phyloP scores from a whole-genome alignment of 1,140 invertebrate genomes.

The Drosophila pallidifrons region DNA sequence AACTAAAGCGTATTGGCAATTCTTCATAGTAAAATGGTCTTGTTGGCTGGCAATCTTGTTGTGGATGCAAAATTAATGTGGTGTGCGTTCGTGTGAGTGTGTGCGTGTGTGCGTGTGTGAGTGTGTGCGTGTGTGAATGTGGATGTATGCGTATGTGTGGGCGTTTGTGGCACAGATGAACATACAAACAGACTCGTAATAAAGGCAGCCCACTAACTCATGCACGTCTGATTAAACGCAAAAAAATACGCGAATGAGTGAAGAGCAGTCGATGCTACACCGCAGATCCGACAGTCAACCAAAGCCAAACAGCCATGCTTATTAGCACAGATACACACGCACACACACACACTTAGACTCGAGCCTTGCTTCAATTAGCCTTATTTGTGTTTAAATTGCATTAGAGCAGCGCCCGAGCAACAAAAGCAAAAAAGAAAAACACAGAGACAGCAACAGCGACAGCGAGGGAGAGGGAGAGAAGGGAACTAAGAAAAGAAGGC shows the following conservation, averaged over 20 bases:
- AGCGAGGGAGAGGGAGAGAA: background rate
- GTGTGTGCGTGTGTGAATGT: slow-evolving; percentile 1
- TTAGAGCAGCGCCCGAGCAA: slow-evolving; percentile 55
- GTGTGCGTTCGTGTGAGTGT: slow-evolving; percentile 1
- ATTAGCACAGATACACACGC: slow-evolving; percentile 69
- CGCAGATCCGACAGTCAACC: slow-evolving; percentile 63
- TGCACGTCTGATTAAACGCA: slow-evolving; percentile 76
- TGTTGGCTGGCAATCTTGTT: background rate
- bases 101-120: background rate
- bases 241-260: slow-evolving; percentile 55
- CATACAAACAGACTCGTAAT: slow-evolving; percentile 45
- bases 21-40: background rate
- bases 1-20: slow-evolving; percentile 4
- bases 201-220: slow-evolving; percentile 63
- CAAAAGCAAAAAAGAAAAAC: slow-evolving; percentile 30
- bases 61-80: background rate
- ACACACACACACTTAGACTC: slow-evolving; percentile 19
- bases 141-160: background rate
- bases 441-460: background rate
- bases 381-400: slow-evolving; percentile 79
- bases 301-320: slow-evolving; percentile 74
- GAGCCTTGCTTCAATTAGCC: slow-evolving; percentile 65
- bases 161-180: slow-evolving; percentile 32
- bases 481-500: slow-evolving; percentile 13
- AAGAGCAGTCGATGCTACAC: slow-evolving; percentile 24